Base-by-base conservation (phyloP, 2,113 vertebrate species). In the Rafetus swinhoei region DNA sequence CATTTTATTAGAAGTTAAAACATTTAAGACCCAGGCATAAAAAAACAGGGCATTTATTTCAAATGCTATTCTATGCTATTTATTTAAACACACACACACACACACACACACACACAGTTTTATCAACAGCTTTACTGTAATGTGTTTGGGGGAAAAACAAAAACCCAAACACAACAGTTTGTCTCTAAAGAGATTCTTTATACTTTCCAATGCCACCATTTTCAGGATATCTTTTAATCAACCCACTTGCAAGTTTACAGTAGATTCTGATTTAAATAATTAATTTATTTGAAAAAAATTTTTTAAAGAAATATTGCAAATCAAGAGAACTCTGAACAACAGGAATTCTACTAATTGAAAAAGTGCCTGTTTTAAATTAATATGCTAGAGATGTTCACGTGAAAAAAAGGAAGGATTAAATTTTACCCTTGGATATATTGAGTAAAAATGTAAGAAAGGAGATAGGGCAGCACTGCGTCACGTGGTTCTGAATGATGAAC, bases 331-430 rank as follows among this genome's bases (percentile, higher is more conserved):
- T 22, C 65, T 57, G 84, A n/a, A 83, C 14, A 53, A 53, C 15
- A 54, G 18, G 25, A 53, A 9, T n/a, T 11, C 57, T n/a, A 29
- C 22, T 24, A 3, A 32, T 2, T 7, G 13, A 11, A 59, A 25
- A 10, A 9, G 62, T 13, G 56, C 0, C 14, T 0, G 2, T 2
- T 9, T 62, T 45, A 32, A 35, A 53, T 82, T n/a, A 2, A 32
- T 13, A 7, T 53, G 19, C 53, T 52, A 79, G 52, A 60, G 50
- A 87, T 87, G 69, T 90, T 84, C 59, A 65, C 1, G 62, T 2
- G 62, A 65, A 45, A 81, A 60, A 10, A 76, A 76, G 14, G 16
- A 39, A 74, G 22, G 9, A 35, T 39, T 76, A 24, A 45, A 76
- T 76, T 45, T 9, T 50, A 6, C 74, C 39, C 74, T 45, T 6